Evolutionary conservation across 2,888 invertebrate species (phyloP), one percentile per base, ranked within the genome.

Genomic region (Drosophila percnosoma): DNA sequence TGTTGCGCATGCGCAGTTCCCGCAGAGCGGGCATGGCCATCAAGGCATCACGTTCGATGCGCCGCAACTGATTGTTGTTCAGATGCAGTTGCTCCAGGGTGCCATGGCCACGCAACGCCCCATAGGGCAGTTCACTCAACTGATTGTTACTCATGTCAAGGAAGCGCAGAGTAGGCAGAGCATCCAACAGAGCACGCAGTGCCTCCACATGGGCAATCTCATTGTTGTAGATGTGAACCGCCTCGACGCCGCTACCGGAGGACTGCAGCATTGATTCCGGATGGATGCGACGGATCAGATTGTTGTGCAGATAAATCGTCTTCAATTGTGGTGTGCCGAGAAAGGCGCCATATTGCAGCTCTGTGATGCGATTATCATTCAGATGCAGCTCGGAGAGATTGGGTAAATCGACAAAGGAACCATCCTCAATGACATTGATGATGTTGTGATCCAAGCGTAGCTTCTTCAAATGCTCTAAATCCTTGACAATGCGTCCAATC

Each of bases 1-100:
- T 98, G 88, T 98, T 97, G 78, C 95, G 95, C 69, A 98, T 93
- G 82, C 97, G 95, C 40, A 98, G 93, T 90, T 97, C 97, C 80
- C 97, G 94, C 42, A 98, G 93, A 0, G 97, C 96, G 0, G 97
- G 97, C 96, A 98, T 96, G 21, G 96, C 96, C 90, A 96, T 95
- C 90, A 98, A 96, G 0, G 97, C 96, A 90, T 97, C 97, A 45
- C 96, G 94, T 83, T 97, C 96, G 65, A 98, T 95, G 58, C 95
- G 94, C 69, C 95, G 95, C 58, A 98, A 94, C 75, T 94, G 95
- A 88, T 98, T 98, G 92, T 96, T 95, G 90, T 97, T 96, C 66
- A 98, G 94, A 93, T 97, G 96, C 38, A 98, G 93, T 80, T 97
- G 94, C 92, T 97, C 97, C 78, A 98, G 92, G 59, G 96, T 96